Conservation (phyloP, 2,797 vertebrate species). For the Lophotriccus pileatus region DNA sequence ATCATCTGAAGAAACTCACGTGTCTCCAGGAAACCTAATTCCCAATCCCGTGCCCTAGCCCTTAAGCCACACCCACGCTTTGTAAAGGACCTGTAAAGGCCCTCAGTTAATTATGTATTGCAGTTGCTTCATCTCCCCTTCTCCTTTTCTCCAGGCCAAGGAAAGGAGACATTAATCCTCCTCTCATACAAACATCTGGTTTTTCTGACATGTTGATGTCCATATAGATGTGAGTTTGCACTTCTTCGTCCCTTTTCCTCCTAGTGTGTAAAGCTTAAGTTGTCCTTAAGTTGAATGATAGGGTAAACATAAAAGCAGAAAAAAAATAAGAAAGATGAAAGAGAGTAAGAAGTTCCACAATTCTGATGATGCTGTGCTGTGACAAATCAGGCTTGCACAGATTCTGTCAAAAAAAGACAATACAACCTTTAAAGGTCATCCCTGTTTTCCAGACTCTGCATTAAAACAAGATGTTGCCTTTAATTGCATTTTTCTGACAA, state of each 20-base stretch:
- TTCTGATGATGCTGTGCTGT: background rate
- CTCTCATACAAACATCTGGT: background rate
- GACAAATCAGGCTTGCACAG: constrained; percentile 1
- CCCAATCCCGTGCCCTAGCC: background rate
- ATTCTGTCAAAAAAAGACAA: constrained; percentile 9
- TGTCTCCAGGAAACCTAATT: background rate
- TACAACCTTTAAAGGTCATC: background rate
- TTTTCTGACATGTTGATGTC: background rate
- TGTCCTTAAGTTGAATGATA: background rate
- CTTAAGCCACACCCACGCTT: background rate
- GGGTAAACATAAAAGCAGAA: background rate
- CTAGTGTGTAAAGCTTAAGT: background rate
- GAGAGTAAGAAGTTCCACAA: background rate
- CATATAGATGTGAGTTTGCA: background rate
- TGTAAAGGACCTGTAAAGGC: background rate
- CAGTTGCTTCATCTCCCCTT: background rate
- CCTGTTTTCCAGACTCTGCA: background rate
- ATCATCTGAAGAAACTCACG: background rate
- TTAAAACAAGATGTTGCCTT: background rate
- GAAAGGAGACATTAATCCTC: background rate
- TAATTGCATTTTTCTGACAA: background rate
- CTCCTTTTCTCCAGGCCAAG: background rate
- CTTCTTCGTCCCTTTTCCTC: background rate
- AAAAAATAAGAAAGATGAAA: background rate
- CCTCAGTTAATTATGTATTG: background rate